phyloP scores from a whole-genome alignment of 2,888 invertebrate species.

The Neoascia interrupta region DNA sequence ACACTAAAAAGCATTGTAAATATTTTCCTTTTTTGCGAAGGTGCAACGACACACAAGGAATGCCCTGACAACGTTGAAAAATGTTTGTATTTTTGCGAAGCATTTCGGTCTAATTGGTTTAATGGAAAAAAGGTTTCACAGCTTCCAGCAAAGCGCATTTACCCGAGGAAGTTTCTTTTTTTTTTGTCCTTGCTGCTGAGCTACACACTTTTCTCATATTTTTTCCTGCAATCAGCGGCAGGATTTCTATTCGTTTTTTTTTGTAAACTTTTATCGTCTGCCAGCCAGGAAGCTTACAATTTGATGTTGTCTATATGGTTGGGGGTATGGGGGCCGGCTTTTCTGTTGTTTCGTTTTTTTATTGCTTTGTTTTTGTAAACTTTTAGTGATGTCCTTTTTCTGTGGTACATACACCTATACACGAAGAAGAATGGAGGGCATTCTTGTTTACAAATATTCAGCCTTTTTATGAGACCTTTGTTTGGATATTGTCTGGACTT shows the following conservation, averaged over 20 bases:
- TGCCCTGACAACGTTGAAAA: conserved; percentile 25
- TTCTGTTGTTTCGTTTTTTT: too few species aligned
- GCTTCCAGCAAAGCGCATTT: conserved; percentile 39
- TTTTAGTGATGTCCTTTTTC: not conserved
- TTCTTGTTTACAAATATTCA: not conserved
- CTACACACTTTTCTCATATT: conserved; percentile 26
- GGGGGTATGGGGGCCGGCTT: too few species aligned
- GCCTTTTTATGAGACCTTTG: conserved; percentile 34
- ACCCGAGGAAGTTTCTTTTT: conserved; percentile 45
- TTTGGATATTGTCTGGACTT: conserved; percentile 56
- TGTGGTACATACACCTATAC: too few species aligned
- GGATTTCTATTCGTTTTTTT: too few species aligned
- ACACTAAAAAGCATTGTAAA: not conserved
- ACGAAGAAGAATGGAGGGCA: not conserved
- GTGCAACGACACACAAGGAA: too few species aligned
- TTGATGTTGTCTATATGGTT: conserved; percentile 27
- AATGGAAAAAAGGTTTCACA: conserved; percentile 47
- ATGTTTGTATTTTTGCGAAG: conserved; percentile 20
- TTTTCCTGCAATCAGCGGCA: conserved; percentile 16
- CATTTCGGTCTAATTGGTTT: conserved; percentile 57
- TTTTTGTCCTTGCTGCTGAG: conserved; percentile 30
- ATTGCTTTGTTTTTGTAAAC: conserved; percentile 12
- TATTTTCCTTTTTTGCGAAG: too few species aligned
- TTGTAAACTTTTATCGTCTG: conserved; percentile 41
- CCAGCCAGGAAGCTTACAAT: conserved; percentile 46